Evolutionary conservation across 2,797 vertebrate genomes (phyloP), one percentile per base, ranked within the genome.

Genomic region (Hoplostethus mediterraneus): DNA sequence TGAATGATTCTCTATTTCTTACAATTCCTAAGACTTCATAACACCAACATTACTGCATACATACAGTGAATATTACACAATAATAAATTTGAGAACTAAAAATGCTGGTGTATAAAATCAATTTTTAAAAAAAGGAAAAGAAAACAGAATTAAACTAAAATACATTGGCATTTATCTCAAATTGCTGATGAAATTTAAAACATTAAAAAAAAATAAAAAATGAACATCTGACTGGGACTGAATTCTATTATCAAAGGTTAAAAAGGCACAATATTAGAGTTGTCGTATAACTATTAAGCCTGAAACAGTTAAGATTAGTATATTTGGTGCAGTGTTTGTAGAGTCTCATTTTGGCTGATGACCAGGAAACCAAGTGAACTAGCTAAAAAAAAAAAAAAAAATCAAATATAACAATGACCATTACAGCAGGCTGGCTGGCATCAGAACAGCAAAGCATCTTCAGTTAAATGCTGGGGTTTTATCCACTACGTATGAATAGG

Each of bases 401-500:
- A 14, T 53, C 47, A 36, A 77, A 72, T 25, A 77, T 75, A 67
- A 71, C 49, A 78, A 82, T 86, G 89, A 91, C 87, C 92, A 92
- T 92, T 83, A 93, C 93, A 95, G 93, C 93, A 95, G 94, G 93
- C 93, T 92, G 74, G 91, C 69, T 92, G 74, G 91, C 69, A 86
- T 83, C 65, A 63, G 59, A 82, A 73, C 71, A 83, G 80, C 62
- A 78, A 67, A 77, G 69, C 71, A 56, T 70, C 69, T 72, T 66
- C 40, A 59, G 57, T 72, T 44, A 21, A 73, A 64, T 67, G 71
- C 71, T 82, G 73, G 31, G 31, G 63, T 75, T 78, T 76, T 54
- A 72, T 63, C 54, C 58, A 79, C 75, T 47, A 53, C 66, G 69
- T 75, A 59, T 73, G 48, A 67, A 75, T 66, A 30, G 56, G 79